A percentile compares a stretch with the other conserved stretches of the same genome.
phyloP scores from a whole-genome alignment of 1,140 invertebrate species.

The Diorhabda carinulata region DNA sequence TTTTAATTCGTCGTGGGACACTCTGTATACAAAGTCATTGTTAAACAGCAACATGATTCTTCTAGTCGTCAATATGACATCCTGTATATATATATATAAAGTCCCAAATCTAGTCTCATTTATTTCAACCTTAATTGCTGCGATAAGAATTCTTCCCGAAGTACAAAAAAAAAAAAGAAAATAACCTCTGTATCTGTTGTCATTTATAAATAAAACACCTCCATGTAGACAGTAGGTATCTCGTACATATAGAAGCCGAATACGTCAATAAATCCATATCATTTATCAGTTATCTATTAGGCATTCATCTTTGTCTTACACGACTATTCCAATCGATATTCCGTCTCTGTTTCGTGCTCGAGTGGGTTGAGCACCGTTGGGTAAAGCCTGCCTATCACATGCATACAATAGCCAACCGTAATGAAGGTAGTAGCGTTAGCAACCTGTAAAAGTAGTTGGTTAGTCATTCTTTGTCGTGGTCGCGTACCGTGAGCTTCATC shows the following conservation, averaged over 20 bases:
- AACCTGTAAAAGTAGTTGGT: slow-evolving; percentile 45
- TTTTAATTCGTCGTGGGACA: too few relatives aligned
- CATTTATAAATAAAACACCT: slow-evolving; percentile 29
- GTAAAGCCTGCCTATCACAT: slow-evolving; percentile 45
- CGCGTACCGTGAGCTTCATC: slow-evolving; percentile 44
- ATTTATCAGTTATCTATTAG: slow-evolving; percentile 35
- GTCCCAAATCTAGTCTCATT: too few relatives aligned
- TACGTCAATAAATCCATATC: slow-evolving; percentile 40
- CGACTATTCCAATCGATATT: slow-evolving; percentile 11
- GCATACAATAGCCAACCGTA: slow-evolving; percentile 46
- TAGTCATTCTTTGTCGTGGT: slow-evolving; percentile 48
- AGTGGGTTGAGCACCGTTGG: slow-evolving; percentile 44
- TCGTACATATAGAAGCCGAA: slow-evolving; percentile 33
- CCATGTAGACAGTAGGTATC: slow-evolving; percentile 27
- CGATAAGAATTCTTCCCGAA: slow-evolving; percentile 14
- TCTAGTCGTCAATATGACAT: too few relatives aligned
- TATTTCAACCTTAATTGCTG: too few relatives aligned
- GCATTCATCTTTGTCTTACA: slow-evolving; percentile 15
- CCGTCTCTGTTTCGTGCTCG: slow-evolving; percentile 12
- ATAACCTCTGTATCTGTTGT: slow-evolving; percentile 16
- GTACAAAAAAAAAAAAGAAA: slow-evolving; percentile 1
- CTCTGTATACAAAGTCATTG: too few relatives aligned
- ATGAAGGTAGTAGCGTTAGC: slow-evolving; percentile 41
- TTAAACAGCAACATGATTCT: too few relatives aligned
- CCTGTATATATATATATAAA: too few relatives aligned